phyloP scores from a whole-genome alignment of 2,888 invertebrate genomes.

The Tillus elongatus region DNA sequence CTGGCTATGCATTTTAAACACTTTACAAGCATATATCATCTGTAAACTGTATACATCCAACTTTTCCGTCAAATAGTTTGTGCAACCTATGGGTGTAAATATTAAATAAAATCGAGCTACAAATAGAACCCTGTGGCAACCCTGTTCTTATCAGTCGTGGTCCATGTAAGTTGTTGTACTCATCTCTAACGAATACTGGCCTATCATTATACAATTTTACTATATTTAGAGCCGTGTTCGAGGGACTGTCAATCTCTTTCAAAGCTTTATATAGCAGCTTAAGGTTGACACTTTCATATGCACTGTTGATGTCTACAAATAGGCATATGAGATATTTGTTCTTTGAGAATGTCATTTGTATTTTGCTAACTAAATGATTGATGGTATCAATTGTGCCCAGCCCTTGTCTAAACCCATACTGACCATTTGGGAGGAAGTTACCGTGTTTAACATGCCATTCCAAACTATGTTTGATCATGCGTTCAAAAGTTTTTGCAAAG shows the following conservation, averaged over 20 bases:
- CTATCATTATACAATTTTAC: background rate
- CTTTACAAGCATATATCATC: background rate
- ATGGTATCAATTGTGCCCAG: background rate
- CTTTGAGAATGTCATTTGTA: background rate
- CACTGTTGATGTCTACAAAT: background rate
- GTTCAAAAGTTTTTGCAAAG: background rate
- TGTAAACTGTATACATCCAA: background rate
- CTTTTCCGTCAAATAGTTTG: background rate
- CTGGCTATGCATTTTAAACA: too few species aligned
- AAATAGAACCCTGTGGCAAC: slow-evolving; percentile 1
- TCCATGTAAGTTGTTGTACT: background rate
- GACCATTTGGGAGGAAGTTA: background rate
- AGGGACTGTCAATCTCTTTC: background rate
- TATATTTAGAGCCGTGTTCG: background rate
- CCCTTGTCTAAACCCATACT: background rate
- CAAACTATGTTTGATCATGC: background rate
- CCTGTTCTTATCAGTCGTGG: slow-evolving; percentile 1
- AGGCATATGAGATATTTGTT: background rate
- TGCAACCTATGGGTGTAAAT: background rate
- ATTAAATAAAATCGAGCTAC: background rate
- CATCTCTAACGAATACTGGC: background rate
- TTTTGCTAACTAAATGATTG: background rate
- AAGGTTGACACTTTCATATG: background rate
- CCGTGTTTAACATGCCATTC: background rate
- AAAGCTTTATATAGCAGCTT: background rate